phyloP scores from a whole-genome alignment of 2,113 vertebrate genomes.

The Euleptes europaea region DNA sequence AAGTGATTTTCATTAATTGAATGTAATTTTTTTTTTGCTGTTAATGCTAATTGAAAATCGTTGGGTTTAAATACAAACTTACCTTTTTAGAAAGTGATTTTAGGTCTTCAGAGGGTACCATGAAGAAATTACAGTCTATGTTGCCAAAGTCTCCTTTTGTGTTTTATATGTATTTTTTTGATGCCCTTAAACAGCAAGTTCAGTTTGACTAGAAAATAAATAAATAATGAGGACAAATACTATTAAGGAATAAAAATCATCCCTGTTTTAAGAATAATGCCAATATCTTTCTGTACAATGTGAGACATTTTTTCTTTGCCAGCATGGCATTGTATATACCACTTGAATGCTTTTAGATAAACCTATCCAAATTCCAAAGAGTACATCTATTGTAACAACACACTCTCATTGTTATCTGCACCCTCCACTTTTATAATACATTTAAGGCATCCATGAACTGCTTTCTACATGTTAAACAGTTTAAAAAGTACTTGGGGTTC shows the following conservation, averaged over 20 bases:
- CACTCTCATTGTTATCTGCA: background rate
- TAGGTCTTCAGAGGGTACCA: background rate
- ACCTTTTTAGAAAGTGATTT: background rate
- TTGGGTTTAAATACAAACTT: background rate
- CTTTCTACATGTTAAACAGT: background rate
- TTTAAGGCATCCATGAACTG: background rate
- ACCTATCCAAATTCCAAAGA: background rate
- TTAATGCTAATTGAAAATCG: conserved; percentile 5
- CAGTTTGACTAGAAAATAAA: background rate
- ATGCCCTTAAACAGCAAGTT: background rate
- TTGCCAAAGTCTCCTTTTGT: background rate
- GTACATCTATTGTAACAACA: background rate
- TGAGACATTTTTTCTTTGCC: background rate
- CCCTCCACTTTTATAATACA: background rate
- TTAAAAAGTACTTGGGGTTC: background rate
- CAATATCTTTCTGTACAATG: background rate
- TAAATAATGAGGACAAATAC: background rate
- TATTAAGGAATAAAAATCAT: background rate
- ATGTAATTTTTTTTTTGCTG: background rate
- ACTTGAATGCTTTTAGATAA: too few relatives aligned
- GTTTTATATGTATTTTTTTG: background rate
- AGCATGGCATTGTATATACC: too few relatives aligned
- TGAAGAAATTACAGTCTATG: background rate
- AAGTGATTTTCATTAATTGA: conserved; percentile 2
- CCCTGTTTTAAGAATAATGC: background rate